These are phyloP conservation scores for Thereva unica DNA, from an alignment of 2,888 invertebrate species.

Conservation along the genomic window DNA sequence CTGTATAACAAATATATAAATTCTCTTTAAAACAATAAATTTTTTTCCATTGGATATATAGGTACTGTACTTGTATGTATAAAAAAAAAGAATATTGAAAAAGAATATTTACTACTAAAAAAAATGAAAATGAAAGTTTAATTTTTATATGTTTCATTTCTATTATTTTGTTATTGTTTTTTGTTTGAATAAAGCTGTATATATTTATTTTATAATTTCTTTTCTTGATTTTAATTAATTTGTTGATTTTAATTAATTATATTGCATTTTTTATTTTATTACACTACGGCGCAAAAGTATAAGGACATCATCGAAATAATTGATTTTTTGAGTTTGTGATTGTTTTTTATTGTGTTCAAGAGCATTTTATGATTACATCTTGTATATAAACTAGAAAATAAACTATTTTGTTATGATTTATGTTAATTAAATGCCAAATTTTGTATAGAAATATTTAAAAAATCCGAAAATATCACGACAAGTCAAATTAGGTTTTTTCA, in stretches of 20 bases:
- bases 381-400: no score
- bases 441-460: no score
- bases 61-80: constrained; percentile 6
- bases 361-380: no score
- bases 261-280: background rate
- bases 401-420: no score
- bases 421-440: no score
- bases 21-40: constrained; percentile 27
- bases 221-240: background rate
- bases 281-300: background rate
- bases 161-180: constrained; percentile 21
- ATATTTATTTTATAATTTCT: background rate
- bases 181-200: constrained; percentile 24
- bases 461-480: no score
- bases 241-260: constrained; percentile 7
- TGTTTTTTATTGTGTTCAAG: no score
- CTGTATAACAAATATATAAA: constrained; percentile 16
- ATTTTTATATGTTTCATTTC: constrained; percentile 13
- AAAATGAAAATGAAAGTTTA: background rate
- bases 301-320: no score
- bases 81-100: constrained; percentile 23
- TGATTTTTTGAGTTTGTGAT: no score
- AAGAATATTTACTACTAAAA: background rate
- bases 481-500: no score
- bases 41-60: constrained; percentile 15